phyloP scores from a whole-genome alignment of 2,113 vertebrate species.

The Turdus rufiventris region DNA sequence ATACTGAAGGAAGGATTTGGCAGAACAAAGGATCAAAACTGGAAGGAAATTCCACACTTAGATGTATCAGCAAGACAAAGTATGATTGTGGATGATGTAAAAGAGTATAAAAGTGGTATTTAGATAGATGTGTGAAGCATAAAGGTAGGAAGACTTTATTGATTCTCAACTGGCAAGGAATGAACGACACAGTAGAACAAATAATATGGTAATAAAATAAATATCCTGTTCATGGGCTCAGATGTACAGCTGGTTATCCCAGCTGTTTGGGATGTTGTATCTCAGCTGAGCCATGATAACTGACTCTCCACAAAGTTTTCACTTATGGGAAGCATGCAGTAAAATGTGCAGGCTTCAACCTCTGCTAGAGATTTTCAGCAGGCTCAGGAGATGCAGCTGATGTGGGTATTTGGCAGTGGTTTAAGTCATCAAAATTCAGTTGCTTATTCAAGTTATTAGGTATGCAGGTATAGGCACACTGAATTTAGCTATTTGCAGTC shows the following conservation, averaged over 20 bases:
- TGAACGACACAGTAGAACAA: background rate
- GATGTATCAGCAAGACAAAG: background rate
- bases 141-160: background rate
- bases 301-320: background rate
- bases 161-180: background rate
- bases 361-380: background rate
- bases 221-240: background rate
- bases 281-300: background rate
- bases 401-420: background rate
- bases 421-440: background rate
- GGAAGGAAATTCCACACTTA: background rate
- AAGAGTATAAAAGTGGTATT: background rate
- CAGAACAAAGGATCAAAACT: background rate
- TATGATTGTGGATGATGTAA: background rate
- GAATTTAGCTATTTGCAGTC: background rate
- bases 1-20: background rate
- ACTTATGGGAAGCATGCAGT: background rate
- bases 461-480: background rate
- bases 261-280: background rate
- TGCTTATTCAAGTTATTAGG: background rate
- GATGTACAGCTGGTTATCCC: background rate
- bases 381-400: background rate
- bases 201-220: background rate
- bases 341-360: background rate
- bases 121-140: background rate